Percentiles rank a stretch among this genome's conserved stretches.
Evolutionary conservation across 2,888 invertebrate genomes (phyloP).

Genomic region (Ormyrus nitidulus): DNA sequence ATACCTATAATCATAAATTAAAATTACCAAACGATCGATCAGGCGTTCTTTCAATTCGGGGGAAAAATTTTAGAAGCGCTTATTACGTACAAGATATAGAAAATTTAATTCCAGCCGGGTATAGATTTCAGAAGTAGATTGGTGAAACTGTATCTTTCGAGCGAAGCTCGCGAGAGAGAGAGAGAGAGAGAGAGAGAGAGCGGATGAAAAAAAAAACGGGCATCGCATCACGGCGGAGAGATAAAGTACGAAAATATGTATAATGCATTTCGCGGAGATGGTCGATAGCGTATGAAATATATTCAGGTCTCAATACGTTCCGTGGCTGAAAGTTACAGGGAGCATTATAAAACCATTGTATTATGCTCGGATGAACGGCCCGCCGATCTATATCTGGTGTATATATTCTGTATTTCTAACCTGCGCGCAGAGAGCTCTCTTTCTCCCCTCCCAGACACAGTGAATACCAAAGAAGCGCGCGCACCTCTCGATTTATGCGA

Average conservation of each 20-base stretch:
- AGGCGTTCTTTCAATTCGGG: no score
- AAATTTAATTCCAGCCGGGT: slow-evolving; percentile 30
- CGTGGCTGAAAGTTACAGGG: slow-evolving; percentile 36
- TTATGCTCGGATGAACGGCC: slow-evolving; percentile 38
- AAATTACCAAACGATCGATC: no score
- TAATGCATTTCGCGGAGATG: slow-evolving; percentile 49
- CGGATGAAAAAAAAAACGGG: slow-evolving; percentile 8
- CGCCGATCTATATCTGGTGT: background rate
- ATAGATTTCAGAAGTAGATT: slow-evolving; percentile 30
- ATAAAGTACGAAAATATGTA: slow-evolving; percentile 46
- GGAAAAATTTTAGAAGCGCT: background rate
- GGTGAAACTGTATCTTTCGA: slow-evolving; percentile 32
- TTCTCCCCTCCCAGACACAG: background rate
- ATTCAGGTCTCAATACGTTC: slow-evolving; percentile 49
- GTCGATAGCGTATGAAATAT: slow-evolving; percentile 50
- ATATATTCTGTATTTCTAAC: slow-evolving; percentile 10
- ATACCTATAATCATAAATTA: no score
- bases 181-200: slow-evolving; percentile 8
- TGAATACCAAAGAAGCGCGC: slow-evolving; percentile 3
- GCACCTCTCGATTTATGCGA: slow-evolving; percentile 39
- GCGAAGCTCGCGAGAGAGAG: background rate
- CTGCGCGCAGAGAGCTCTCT: no score
- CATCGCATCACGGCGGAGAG: no score
- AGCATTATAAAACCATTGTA: slow-evolving; percentile 53
- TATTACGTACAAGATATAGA: background rate